phyloP scores from a whole-genome alignment of 2,113 vertebrate genomes.

The Scomber colias region DNA sequence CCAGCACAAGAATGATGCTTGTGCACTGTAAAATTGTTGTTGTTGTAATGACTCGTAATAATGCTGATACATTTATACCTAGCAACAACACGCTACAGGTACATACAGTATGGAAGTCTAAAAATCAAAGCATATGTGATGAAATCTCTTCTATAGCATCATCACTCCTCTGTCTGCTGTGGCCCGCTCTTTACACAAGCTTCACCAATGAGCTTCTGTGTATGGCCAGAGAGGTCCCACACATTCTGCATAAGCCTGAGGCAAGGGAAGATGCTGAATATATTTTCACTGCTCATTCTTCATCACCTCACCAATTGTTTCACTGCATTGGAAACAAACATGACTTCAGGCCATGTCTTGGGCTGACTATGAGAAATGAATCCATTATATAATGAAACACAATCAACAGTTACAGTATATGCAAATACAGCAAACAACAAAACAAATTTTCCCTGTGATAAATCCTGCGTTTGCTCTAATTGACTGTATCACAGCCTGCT shows the following conservation, averaged over 20 bases:
- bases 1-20: not conserved
- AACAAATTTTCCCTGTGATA: slow-evolving; percentile 44
- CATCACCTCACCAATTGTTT: slow-evolving; percentile 61
- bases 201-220: slow-evolving; percentile 13
- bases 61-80: not conserved
- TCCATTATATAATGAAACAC: slow-evolving; percentile 62
- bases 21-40: not conserved
- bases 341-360: slow-evolving; percentile 57
- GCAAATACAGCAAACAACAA: slow-evolving; percentile 54
- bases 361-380: slow-evolving; percentile 62
- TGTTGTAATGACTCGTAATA: not conserved
- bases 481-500: not conserved
- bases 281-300: slow-evolving; percentile 64
- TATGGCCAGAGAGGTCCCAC: slow-evolving; percentile 51
- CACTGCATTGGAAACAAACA: slow-evolving; percentile 70
- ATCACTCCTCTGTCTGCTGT: slow-evolving; percentile 10
- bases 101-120: not conserved
- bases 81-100: not conserved
- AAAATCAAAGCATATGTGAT: slow-evolving; percentile 9
- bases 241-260: slow-evolving; percentile 50
- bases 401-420: slow-evolving; percentile 55
- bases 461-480: slow-evolving; percentile 22
- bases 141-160: not conserved
- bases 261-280: slow-evolving; percentile 51
- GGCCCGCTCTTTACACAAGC: no score